Conservation (phyloP, 2,797 vertebrate genomes). For the Oophaga sylvatica region DNA sequence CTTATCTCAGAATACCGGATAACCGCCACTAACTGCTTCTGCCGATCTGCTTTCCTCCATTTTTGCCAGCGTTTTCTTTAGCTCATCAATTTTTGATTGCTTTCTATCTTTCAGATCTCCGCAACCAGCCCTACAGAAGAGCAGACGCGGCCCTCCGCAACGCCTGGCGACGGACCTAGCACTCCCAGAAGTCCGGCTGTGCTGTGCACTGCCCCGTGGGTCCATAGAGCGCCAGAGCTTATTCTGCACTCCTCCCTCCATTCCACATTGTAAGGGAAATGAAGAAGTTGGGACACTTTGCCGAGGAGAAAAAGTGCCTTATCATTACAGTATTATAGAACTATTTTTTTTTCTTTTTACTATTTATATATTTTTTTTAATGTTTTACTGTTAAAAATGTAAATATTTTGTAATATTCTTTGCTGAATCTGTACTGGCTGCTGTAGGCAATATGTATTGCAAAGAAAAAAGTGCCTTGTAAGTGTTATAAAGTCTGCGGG, state of each 20-base stretch:
- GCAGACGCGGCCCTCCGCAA: conserved; percentile 84
- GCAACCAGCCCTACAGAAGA: conserved; percentile 86
- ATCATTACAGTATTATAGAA: conserved; percentile 60
- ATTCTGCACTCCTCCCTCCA: conserved; percentile 20
- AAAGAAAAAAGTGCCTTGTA: conserved; percentile 58
- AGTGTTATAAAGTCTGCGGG: conserved; percentile 41
- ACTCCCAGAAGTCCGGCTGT: not conserved
- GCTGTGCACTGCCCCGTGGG: conserved; percentile 10
- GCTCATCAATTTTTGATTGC: conserved; percentile 36
- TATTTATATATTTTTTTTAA: conserved; percentile 62
- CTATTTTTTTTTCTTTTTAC: conserved; percentile 58
- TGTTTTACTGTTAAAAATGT: conserved; percentile 52
- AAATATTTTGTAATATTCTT: conserved; percentile 61
- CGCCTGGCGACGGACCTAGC: conserved; percentile 78
- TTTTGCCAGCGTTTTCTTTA: not conserved
- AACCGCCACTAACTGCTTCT: conserved; percentile 47
- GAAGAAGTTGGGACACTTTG: conserved; percentile 55
- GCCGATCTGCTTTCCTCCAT: conserved; percentile 13
- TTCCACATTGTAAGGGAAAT: conserved; percentile 50
- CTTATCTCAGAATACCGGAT: not conserved
- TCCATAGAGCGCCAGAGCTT: not conserved
- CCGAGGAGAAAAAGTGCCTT: conserved; percentile 54
- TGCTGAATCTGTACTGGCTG: conserved; percentile 39
- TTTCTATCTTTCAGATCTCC: conserved; percentile 81
- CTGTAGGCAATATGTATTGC: conserved; percentile 14